Evolutionary conservation across 2,113 vertebrate genomes (phyloP), one percentile per base, ranked within the genome.

Genomic region (Tyto alba): DNA sequence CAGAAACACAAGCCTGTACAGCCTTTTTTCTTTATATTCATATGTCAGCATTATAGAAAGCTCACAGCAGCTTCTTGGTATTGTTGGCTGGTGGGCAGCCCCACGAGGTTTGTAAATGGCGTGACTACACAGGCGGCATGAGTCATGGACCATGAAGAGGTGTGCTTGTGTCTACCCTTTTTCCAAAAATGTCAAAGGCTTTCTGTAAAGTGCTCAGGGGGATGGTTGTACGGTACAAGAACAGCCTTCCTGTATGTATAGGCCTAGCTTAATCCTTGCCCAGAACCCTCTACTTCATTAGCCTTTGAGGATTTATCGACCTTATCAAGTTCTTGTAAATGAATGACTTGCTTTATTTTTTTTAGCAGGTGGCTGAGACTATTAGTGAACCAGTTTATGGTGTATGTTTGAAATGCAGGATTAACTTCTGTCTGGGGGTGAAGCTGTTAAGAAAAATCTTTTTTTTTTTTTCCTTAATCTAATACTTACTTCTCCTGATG

Each of bases 401-500:
- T 19, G 55, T 88, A 41, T 77, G 67, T 81, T 95, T 86, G 86
- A 92, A 80, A 92, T 57, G 76, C 47, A 82, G 72, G 69, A 90
- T 96, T 95, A 81, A 64, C 23, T 90, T 69, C 53, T 77, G 90
- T 93, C 80, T 53, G 13, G 30, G 27, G 69, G 30, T 75, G 53
- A 86, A 74, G 69, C 66, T 78, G 23, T 48, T 89, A 43, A 74
- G 30, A 73, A 94, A 89, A 72, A 8, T 8, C 15, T 22, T 66
- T 63, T 45, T 73, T 50, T 73, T 40, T 79, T 69, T 48, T 10
- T 1, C 41, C 67, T 83, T 88, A 80, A 27, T 89, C 85, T 85
- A 88, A 68, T 64, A 47, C 90, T 94, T 92, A 13, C 48, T 67
- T 60, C n/a, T 83, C 34, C 52, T 86, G 72, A 78, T 83, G 80